Evolutionary conservation across 2,888 invertebrate genomes (phyloP), one percentile per base, ranked within the genome.

Genomic region (Aspidiotus destructor): DNA sequence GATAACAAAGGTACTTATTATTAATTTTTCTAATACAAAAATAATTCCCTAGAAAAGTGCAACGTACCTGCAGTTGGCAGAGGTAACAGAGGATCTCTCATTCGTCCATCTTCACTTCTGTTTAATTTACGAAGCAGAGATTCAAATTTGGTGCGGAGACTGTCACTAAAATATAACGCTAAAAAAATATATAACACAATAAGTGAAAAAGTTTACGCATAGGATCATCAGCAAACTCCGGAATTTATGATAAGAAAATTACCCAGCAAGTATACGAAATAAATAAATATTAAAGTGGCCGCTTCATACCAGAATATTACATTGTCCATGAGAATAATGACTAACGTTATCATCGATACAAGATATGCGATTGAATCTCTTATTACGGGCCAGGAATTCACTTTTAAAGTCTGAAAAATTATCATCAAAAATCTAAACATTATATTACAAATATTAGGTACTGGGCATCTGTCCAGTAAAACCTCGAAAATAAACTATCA

Each of bases 291-390:
- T 73, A 79, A 75, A 58, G 77, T 72, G 7, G 76, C 65, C 5
- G 77, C 77, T 74, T 79, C 79, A 68, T 74, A 80, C 78, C 79
- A 79, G 60, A 75, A 76, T 41, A 80, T 77, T 57, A 72, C 70
- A 16, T 76, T 75, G 71, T 79, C 80, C 9, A 74, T 73, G 8
- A 80, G 75, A 16, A 77, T 74, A 52, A 75, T 68, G 28, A 78
- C 75, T 15, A 79, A 73, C 10, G 76, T 74, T 17, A 76, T 70
- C 17, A 79, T 76, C 41, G 77, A 75, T 16, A 77, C 53, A 5
- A 75, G 72, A 70, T 79, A 79, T 69, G 75, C 75, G 8, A 75
- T 62, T 57, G 76, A 75, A 71, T 79, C 79, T 53, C 79, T 72
- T 7, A 76, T 75, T 13, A 71, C 69, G 1, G 71, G 72, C 71